Evolutionary conservation across 2,888 invertebrate genomes (phyloP), one percentile per base, ranked within the genome.

Genomic region (Elegia similella): DNA sequence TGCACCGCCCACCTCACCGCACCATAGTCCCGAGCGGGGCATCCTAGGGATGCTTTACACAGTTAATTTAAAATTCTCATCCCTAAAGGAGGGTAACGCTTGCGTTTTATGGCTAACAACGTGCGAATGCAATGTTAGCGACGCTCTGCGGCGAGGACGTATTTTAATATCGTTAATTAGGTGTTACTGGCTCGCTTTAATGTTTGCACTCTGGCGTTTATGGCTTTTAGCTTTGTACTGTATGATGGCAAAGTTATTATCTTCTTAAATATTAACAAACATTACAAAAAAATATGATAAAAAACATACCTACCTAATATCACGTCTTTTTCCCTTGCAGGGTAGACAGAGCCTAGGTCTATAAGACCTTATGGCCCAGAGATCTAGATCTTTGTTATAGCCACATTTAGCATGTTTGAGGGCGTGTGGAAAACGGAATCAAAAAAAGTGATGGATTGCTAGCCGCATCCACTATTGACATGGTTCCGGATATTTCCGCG

Each of bases 11-110:
- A 78, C 75, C 80, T 78, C 74, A 70, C 57, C 59, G 54, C 55
- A 58, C 65, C 66, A 65, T 34, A 48, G 48, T 30, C 29, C 48
- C 13, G 66, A 66, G 52, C 77, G 66, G 75, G 72, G 72, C 72
- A 71, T 70, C 72, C 72, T 72, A 78, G 84, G 87, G 86, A 78
- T 76, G 82, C 81, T 88, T 83, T 88, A 90, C 85, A 80, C 87
- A 88, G 89, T 91, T 91, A 91, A 91, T 91, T 91, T 90, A 88
- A 91, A 91, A 90, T 90, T 87, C 89, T 87, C 89, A 86, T 86
- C 85, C 83, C 86, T 84, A 90, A 86, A 88, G 88, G 88, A 86
- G 88, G 89, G 89, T 86, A 86, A 72, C 89, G 88, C 78, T 91
- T 91, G 90, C 89, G 88, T 90, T 91, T 91, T 90, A 91, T 90